Conservation (phyloP, 1,140 invertebrate species). For the Trissolcus basalis region DNA sequence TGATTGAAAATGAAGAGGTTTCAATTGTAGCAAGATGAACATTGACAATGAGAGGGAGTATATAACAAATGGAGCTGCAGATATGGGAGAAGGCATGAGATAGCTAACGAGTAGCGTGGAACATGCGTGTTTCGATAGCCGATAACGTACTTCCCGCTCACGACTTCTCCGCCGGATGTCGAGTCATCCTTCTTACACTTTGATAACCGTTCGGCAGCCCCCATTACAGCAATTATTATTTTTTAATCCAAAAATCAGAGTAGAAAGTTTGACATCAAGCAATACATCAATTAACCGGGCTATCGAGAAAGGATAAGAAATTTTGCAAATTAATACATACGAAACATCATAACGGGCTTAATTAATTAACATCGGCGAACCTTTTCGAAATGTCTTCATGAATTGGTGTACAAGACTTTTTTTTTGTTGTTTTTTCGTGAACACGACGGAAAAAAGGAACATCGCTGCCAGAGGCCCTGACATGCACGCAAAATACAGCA, state of each 20-base stretch:
- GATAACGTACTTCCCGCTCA: slow-evolving; percentile 74
- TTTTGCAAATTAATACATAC: neutral
- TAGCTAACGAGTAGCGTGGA: slow-evolving; percentile 26
- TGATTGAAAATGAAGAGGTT: neutral
- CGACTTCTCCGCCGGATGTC: slow-evolving; percentile 64
- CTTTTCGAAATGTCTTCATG: neutral
- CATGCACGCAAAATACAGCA: slow-evolving; percentile 29
- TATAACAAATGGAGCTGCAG: slow-evolving; percentile 13
- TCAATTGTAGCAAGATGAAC: slow-evolving; percentile 13
- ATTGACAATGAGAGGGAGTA: slow-evolving; percentile 25
- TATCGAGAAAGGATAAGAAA: neutral
- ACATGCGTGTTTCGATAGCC: slow-evolving; percentile 47
- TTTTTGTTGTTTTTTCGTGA: too few species aligned
- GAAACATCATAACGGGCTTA: neutral
- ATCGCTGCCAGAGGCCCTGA: slow-evolving; percentile 36
- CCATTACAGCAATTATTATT: too few species aligned
- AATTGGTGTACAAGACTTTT: neutral
- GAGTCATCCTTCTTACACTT: slow-evolving; percentile 61
- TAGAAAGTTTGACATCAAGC: neutral
- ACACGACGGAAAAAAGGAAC: too few species aligned
- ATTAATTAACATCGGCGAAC: neutral
- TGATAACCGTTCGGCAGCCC: slow-evolving; percentile 47
- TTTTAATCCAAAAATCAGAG: neutral
- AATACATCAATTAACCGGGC: too few species aligned
- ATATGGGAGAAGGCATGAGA: slow-evolving; percentile 5